Evolutionary conservation across 2,888 invertebrate species (phyloP).

Genomic region (Synergus japonicus): DNA sequence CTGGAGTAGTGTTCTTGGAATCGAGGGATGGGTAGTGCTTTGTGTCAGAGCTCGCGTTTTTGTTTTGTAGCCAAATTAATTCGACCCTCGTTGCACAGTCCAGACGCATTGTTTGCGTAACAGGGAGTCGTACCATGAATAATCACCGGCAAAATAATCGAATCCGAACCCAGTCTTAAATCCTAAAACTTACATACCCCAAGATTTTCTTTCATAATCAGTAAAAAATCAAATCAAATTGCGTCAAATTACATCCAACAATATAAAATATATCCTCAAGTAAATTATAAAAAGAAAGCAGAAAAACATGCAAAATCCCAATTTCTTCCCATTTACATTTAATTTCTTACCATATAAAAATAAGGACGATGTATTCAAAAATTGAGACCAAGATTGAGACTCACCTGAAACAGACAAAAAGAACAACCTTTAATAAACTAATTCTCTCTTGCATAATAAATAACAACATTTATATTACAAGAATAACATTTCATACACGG

Average conservation of each 20-base stretch:
- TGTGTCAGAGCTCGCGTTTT: slow-evolving; percentile 53
- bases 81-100: slow-evolving; percentile 43
- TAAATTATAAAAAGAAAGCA: not conserved
- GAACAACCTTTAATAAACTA: not conserved
- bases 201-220: not conserved
- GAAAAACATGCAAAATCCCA: not conserved
- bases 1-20: not conserved
- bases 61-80: slow-evolving; percentile 57
- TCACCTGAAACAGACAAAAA: slow-evolving; percentile 36
- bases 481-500: too few species aligned
- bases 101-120: slow-evolving; percentile 48
- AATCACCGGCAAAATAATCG: slow-evolving; percentile 43
- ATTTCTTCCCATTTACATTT: too few species aligned
- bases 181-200: not conserved
- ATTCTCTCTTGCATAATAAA: not conserved
- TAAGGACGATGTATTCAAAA: not conserved
- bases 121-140: slow-evolving; percentile 43
- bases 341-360: not conserved
- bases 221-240: not conserved
- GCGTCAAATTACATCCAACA: not conserved
- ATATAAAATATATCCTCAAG: not conserved
- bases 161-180: slow-evolving; percentile 1
- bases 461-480: not conserved
- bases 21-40: slow-evolving; percentile 37
- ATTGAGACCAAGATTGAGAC: slow-evolving; percentile 13